Base-by-base conservation (phyloP, 1,140 invertebrate genomes). In the Drosophila quadrilineata region DNA sequence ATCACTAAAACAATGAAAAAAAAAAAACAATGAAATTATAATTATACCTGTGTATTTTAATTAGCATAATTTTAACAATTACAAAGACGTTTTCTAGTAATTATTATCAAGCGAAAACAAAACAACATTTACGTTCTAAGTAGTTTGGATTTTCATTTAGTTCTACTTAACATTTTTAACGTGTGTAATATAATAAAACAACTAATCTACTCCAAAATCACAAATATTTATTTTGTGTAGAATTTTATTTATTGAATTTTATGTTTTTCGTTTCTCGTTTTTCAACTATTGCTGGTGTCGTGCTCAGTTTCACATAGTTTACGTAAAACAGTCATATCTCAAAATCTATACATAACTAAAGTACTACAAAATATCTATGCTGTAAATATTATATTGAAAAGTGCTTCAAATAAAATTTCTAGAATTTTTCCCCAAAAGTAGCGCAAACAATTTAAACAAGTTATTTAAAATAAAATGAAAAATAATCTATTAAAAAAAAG, bases 21-120 rank as follows among this genome's bases (percentile, higher is more conserved):
- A 43, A 63, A 75, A 66, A 73, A 82, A 84, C 56, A 82, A 84
- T 82, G 77, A 82, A 82, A 84, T 82, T 82, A 84, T 84, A n/a
- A n/a, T 82, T 84, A 77, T 82, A 82, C 77, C 77, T 82, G 77
- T 77, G 79, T 82, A 82, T 84, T 82, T 82, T 82, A 82, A 84
- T 84, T 82, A 82, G 77, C 65, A 74, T 82, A 82, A 82, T 84
- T 82, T 82, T 52, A 71, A 66, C 35, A 38, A 63, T 31, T 54
- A 63, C 59, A 63, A 53, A 12, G 22, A 43, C 29, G n/a, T n/a
- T n/a, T n/a, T n/a, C n/a, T n/a, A n/a, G n/a, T n/a, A n/a, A n/a
- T n/a, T n/a, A n/a, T n/a, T n/a, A n/a, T n/a, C n/a, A n/a, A 53
- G 63, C 63, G 54, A 80, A 72, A 82, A 71, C 58, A 82, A 56